Evolutionary conservation across 2,888 invertebrate species (phyloP), one percentile per base, ranked within the genome.

Genomic region (Holacanthella duospinosa): DNA sequence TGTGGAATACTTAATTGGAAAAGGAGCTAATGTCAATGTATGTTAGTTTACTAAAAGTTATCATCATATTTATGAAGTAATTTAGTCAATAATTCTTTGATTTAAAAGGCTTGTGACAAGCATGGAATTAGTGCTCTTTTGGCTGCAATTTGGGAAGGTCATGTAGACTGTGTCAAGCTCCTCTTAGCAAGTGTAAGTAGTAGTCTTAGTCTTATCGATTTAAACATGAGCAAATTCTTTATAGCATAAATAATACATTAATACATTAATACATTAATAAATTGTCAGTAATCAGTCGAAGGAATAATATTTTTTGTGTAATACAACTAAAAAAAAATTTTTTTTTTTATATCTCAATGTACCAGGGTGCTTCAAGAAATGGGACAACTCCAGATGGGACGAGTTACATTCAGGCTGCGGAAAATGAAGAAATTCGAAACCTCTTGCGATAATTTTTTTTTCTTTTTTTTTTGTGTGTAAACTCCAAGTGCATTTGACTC

Each of bases 91-190:
- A 27, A 12, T 62, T 66, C 61, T 26, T 65, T 65, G 65, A 65
- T 68, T 72, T 81, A 81, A 64, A 78, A 96, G 95, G 86, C 87
- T 73, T 83, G 85, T 76, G 96, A 96, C 78, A 93, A 93, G 80
- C 92, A 95, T 82, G 94, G 94, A 36, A 94, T 97, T 73, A 91
- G 91, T 67, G 89, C 94, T 36, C 80, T 97, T 57, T 79, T 96
- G 74, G 93, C 95, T 72, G 96, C 96, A 63, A 91, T 96, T 75
- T 97, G 92, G 91, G 96, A 97, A 80, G 93, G 93, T 27, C 96
- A 96, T 77, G 88, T 87, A 60, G 85, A 87, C 67, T 93, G 93
- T 80, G 95, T 96, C 16, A 86, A 89, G 78, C 80, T 92, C 69
- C 82, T 97, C 73, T 77, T 96, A 67, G 85, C 88, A 78, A 87